Percentiles rank a stretch among this genome's conserved stretches.
phyloP scores from a whole-genome alignment of 1,140 invertebrate genomes.

The Drosophila mayri region DNA sequence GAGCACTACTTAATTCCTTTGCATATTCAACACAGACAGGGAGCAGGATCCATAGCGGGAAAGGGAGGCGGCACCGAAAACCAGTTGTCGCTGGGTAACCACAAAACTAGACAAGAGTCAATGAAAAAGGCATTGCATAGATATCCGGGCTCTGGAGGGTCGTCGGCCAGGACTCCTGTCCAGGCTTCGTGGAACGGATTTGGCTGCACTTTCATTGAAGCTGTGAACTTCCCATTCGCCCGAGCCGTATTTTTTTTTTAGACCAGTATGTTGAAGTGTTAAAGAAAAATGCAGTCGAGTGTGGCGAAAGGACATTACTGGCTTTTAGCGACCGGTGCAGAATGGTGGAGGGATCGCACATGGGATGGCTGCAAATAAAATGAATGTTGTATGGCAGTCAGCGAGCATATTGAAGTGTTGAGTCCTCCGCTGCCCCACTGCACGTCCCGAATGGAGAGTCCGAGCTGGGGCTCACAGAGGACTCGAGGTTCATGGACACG shows the following conservation, averaged over 20 bases:
- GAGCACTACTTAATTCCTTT: conserved; percentile 73
- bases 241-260: conserved; percentile 31
- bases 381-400: conserved; percentile 76
- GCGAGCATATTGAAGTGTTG: conserved; percentile 81
- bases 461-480: conserved; percentile 1
- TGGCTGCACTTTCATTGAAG: conserved; percentile 65
- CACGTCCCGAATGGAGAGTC: conserved; percentile 1
- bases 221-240: conserved; percentile 61
- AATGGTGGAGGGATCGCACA: conserved; percentile 39
- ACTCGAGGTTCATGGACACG: conserved; percentile 38
- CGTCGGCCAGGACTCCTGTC: conserved; percentile 18
- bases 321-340: conserved; percentile 71
- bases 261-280: conserved; percentile 80
- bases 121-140: conserved; percentile 61
- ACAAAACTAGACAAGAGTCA: conserved; percentile 72
- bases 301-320: conserved; percentile 82
- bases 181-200: conserved; percentile 56
- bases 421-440: conserved; percentile 49
- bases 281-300: conserved; percentile 83
- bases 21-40: conserved; percentile 51
- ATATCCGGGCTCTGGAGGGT: conserved; percentile 49
- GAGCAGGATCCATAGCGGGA: conserved; percentile 1
- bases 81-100: conserved; percentile 75
- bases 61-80: conserved; percentile 37
- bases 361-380: conserved; percentile 72